Evolutionary conservation across 2,797 vertebrate genomes (phyloP), one percentile per base, ranked within the genome.

Genomic region (Mus caroli): DNA sequence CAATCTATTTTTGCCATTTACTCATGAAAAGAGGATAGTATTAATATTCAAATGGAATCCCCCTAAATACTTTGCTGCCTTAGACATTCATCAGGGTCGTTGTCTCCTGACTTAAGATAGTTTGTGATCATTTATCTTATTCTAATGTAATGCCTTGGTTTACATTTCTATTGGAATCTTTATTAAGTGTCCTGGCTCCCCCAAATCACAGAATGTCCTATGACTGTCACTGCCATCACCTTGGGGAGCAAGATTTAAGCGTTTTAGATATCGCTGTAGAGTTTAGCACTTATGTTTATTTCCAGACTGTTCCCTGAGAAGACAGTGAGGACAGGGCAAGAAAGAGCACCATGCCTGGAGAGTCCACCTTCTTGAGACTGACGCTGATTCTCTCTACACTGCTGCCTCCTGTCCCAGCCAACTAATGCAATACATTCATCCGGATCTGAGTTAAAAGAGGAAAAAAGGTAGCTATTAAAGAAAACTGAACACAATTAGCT

Each of bases 1-100:
- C 19, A 31, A 60, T 80, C 10, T 62, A 69, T 69, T 83, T 85
- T 75, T 71, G 1, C 56, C 12, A 8, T 0, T 31, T 78, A 90
- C 31, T 82, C 60, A 11, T 2, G 58, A 60, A 34, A 91, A 24
- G 4, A 56, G 17, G 31, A 77, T 13, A 60, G 69, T 90, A 94
- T 62, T 92, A 85, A 84, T 94, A 80, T 80, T 94, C 50, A 90
- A 76, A 34, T 67, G 2, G 40, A 94, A 84, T 64, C 93, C 67
- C 94, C 10, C 73, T 77, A 93, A 95, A 87, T 19, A 71, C 2
- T 4, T 95, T 94, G 9, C 34, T 82, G 28, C 76, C 1, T 76
- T 92, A 92, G 50, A 78, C 3, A n/a, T 26, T 84, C 24, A 60
- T 46, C 67, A 54, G 31, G 46, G 34, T 19, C 34, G 46, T 28